phyloP scores from a whole-genome alignment of 1,140 invertebrate genomes.

The Zaprionus tsacasi region DNA sequence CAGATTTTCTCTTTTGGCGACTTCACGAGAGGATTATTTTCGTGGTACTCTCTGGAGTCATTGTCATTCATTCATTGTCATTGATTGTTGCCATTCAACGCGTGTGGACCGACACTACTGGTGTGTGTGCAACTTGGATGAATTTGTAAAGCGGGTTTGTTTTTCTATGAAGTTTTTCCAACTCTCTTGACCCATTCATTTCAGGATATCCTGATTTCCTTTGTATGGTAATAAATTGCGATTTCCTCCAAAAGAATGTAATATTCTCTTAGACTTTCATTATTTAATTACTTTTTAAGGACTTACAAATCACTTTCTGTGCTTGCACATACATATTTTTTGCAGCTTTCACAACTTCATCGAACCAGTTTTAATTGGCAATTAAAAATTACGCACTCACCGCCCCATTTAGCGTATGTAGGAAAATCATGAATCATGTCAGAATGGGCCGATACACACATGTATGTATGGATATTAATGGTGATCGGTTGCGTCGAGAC shows the following conservation, averaged over 20 bases:
- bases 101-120: too few relatives aligned
- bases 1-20: too few relatives aligned
- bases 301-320: not conserved
- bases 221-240: too few relatives aligned
- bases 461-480: not conserved
- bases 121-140: too few relatives aligned
- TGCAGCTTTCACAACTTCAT: conserved; percentile 66
- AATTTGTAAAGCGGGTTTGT: too few relatives aligned
- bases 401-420: conserved; percentile 49
- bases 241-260: not conserved
- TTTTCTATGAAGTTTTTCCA: too few relatives aligned
- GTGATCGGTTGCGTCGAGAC: not conserved
- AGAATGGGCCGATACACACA: conserved; percentile 4
- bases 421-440: conserved; percentile 53
- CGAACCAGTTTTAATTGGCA: conserved; percentile 70
- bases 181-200: too few relatives aligned
- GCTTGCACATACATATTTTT: not conserved
- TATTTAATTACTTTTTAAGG: conserved; percentile 4
- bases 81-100: too few relatives aligned
- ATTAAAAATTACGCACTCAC: conserved; percentile 75
- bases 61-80: too few relatives aligned
- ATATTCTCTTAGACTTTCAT: not conserved
- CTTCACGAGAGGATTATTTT: too few relatives aligned
- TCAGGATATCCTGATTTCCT: too few relatives aligned
- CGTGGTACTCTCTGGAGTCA: too few relatives aligned